These are phyloP conservation scores for Datnioides undecimradiatus DNA, from an alignment of 2,113 vertebrate genomes.

Conservation along the genomic window DNA sequence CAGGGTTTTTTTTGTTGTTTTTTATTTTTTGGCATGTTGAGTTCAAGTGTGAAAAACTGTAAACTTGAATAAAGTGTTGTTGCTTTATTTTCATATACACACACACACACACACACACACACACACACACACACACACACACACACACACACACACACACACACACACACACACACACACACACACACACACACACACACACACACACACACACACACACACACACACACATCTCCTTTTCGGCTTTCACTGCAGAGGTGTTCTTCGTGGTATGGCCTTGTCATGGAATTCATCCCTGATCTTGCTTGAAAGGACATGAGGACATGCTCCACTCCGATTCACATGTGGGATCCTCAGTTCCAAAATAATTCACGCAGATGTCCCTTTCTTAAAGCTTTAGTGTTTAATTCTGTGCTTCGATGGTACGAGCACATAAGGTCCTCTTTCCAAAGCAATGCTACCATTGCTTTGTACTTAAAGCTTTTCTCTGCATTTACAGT, in stretches of 20 bases:
- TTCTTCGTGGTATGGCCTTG: conserved; percentile 12
- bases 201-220: too few species aligned
- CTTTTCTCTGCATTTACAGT: conserved; percentile 18
- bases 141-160: too few species aligned
- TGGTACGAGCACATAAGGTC: neutral
- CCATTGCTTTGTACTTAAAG: neutral
- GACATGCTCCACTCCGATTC: neutral
- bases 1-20: too few species aligned
- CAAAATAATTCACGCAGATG: neutral
- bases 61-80: conserved; percentile 51
- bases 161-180: too few species aligned
- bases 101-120: too few species aligned
- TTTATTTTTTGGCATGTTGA: too few species aligned
- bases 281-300: neutral
- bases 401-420: conserved; percentile 4
- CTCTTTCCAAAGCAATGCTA: neutral
- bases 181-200: too few species aligned
- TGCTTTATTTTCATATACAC: too few species aligned
- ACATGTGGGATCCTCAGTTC: neutral
- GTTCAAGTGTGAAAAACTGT: conserved; percentile 34
- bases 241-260: conserved; percentile 13
- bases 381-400: neutral
- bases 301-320: neutral
- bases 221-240: conserved; percentile 7
- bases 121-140: too few species aligned